These are phyloP conservation scores for Dynastes tityus DNA, from an alignment of 2,888 invertebrate species.

Conservation along the genomic window DNA sequence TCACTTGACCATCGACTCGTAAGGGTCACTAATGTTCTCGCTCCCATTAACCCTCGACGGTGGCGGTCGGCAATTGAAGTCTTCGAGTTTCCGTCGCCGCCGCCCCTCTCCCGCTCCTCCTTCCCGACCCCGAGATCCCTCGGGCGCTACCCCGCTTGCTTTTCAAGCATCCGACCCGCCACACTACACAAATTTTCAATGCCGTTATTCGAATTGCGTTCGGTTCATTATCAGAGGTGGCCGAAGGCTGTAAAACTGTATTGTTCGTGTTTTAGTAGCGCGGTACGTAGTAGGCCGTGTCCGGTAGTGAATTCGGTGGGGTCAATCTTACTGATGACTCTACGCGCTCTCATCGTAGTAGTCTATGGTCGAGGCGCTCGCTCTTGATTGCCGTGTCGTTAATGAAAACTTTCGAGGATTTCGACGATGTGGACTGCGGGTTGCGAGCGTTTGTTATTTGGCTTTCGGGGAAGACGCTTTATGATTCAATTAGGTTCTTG, in stretches of 20 bases:
- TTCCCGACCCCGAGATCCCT: not conserved
- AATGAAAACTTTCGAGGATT: constrained; percentile 24
- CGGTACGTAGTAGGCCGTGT: constrained; percentile 7
- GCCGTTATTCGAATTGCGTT: constrained; percentile 38
- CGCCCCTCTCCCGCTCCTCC: not conserved
- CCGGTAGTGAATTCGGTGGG: not conserved
- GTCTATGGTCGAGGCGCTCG: not conserved
- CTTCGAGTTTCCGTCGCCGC: constrained; percentile 19
- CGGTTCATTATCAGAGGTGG: constrained; percentile 42
- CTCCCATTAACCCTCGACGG: constrained; percentile 43
- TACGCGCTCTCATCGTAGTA: constrained; percentile 8
- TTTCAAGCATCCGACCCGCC: constrained; percentile 11
- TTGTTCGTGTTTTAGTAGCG: constrained; percentile 39
- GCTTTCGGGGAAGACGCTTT: not conserved
- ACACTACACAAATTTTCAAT: constrained; percentile 29
- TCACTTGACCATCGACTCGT: constrained; percentile 47
- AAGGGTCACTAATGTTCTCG: constrained; percentile 50
- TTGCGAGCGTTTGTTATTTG: not conserved
- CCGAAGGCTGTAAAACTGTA: constrained; percentile 45
- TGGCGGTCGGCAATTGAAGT: constrained; percentile 45
- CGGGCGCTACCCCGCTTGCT: not conserved
- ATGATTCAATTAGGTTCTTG: constrained; percentile 5
- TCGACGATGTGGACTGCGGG: not conserved
- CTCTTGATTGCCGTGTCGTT: constrained; percentile 18
- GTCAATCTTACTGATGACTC: constrained; percentile 9